Base-by-base conservation (phyloP, 2,888 invertebrate species). In the Thera obeliscata region DNA sequence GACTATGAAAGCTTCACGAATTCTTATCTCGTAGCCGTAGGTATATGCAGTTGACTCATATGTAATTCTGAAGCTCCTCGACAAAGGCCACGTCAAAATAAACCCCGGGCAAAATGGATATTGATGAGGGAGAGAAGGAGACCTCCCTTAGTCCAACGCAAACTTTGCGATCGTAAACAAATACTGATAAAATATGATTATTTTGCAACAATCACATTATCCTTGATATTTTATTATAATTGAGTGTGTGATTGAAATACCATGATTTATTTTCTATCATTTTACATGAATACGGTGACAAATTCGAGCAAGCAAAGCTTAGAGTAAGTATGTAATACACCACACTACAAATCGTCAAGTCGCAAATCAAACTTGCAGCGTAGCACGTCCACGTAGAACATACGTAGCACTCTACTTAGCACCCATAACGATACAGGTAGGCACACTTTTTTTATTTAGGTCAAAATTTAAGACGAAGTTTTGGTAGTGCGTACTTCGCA, bases 11-110 rank as follows among this genome's bases (percentile, higher is more conserved):
- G 61, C 49, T 55, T 65, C 12, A 6, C 9, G 22, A 65, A 61
- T 59, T 64, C 68, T 65, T 69, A 56, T 65, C 49, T 68, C 38
- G 12, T 46, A 12, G 46, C 11, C 22, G 33, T 55, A 55, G 12
- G 12, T 52, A 50, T 4, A 38, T 73, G 74, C 66, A 66, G 65
- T 70, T 73, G 73, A 73, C 69, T 73, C 63, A 67, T 67, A 61
- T 65, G 67, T 73, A 67, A 67, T 73, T 73, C 69, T 65, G 61
- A 70, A 69, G 61, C 64, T 61, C 60, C 64, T 64, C 56, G 65
- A 74, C 71, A 77, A 71, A 75, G 76, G 73, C 66, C 69, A 61
- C 60, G 67, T 75, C 74, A 72, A 72, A 75, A 74, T 73, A 74
- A 71, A 70, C 74, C 74, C 66, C 56, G 63, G 71, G 71, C 72